These are phyloP conservation scores for Larimichthys crocea DNA, from an alignment of 2,113 vertebrate species.

Conservation along the genomic window DNA sequence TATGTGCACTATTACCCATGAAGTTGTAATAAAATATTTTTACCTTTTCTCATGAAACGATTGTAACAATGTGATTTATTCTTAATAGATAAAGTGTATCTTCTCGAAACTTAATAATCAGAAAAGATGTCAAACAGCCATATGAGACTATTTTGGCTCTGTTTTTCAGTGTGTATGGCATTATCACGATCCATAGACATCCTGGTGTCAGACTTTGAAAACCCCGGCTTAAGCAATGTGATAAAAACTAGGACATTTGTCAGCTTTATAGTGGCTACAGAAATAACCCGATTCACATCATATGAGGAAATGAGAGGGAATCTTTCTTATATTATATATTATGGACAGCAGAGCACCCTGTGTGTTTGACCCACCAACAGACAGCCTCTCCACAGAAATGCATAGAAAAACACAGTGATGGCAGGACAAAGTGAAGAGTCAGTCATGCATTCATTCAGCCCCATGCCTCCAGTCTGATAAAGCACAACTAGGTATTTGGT, in stretches of 20 bases:
- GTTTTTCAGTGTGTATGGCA: too few species aligned
- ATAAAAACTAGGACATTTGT: not conserved
- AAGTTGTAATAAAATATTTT: too few species aligned
- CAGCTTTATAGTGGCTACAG: conserved; percentile 20
- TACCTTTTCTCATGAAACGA: too few species aligned
- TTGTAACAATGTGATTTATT: too few species aligned
- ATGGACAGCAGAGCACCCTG: conserved; percentile 52
- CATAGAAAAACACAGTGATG: conserved; percentile 80
- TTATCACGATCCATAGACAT: too few species aligned
- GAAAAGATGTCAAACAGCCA: too few species aligned
- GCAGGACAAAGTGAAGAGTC: conserved; percentile 72
- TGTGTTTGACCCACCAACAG: conserved; percentile 35
- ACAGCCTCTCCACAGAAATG: conserved; percentile 69
- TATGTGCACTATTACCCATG: too few species aligned
- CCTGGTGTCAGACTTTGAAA: too few species aligned
- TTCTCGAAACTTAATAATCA: too few species aligned
- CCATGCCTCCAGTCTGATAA: conserved; percentile 65
- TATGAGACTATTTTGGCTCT: too few species aligned
- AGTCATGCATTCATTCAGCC: conserved; percentile 63
- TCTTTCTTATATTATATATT: conserved; percentile 20
- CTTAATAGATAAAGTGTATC: too few species aligned
- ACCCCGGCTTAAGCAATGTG: not conserved
- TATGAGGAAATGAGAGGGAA: conserved; percentile 24
- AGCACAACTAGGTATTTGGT: conserved; percentile 79
- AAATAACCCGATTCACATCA: conserved; percentile 32